phyloP scores from a whole-genome alignment of 1,140 invertebrate genomes.

The Scaptodrosophila lebanonensis region DNA sequence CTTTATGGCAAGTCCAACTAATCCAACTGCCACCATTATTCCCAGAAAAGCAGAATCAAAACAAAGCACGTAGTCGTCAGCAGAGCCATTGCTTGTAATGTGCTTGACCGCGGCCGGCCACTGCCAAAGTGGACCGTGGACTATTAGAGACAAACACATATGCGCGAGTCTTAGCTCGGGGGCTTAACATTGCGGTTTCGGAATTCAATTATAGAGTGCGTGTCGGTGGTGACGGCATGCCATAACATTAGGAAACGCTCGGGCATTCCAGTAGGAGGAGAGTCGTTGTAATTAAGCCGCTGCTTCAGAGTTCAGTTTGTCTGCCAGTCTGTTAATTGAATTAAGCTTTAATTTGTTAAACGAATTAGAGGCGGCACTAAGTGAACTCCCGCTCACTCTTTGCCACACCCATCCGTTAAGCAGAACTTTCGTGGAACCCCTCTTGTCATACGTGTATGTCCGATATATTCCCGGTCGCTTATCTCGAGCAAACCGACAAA shows the following conservation, averaged over 20 bases:
- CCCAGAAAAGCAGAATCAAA: conserved; percentile 38
- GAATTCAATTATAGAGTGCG: too few species aligned
- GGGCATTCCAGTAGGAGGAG: too few species aligned
- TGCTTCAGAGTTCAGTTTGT: conserved; percentile 2
- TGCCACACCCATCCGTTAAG: conserved; percentile 2
- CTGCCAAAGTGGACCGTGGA: conserved; percentile 48
- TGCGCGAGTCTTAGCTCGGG: too few species aligned
- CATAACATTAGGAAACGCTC: too few species aligned
- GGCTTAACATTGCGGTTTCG: too few species aligned
- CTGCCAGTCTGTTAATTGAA: conserved; percentile 49
- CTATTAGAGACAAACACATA: too few species aligned
- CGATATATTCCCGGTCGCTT: too few species aligned
- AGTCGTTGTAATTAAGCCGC: conserved; percentile 32
- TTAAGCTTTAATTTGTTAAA: conserved; percentile 65
- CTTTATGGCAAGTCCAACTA: conserved; percentile 35
- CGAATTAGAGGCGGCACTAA: conserved; percentile 34
- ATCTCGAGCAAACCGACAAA: too few species aligned
- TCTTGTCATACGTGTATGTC: too few species aligned
- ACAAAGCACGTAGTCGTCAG: conserved; percentile 9
- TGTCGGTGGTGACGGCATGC: too few species aligned
- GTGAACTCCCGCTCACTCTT: too few species aligned
- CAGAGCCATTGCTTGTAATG: conserved; percentile 19
- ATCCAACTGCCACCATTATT: conserved; percentile 42
- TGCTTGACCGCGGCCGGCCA: background rate
- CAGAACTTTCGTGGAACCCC: too few species aligned